Base-by-base conservation (phyloP, 64 coral and sea anemone species). In the Pocillopora verrucosa region DNA sequence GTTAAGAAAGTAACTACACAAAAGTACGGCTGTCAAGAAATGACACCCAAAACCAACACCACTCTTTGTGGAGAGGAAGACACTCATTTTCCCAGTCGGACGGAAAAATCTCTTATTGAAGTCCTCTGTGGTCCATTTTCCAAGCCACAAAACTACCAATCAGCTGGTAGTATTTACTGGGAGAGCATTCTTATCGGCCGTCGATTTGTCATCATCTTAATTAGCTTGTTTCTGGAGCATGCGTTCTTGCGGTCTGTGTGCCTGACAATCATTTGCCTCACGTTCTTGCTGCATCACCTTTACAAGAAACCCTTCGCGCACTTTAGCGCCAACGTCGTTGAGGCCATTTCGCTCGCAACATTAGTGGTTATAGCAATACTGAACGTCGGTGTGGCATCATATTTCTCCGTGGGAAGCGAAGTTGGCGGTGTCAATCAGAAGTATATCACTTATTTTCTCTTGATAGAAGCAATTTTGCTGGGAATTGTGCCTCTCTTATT, bases 101-200 rank as follows among this genome's bases (percentile, higher is more conserved):
- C 7, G 7, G 41, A 51, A 7, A 51, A 51, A 51, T 75, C 25
- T 20, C 51, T 90, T 72, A 63, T 90, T 12, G 67, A 73, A 37
- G 69, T 82, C 11, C 67, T 90, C 17, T 73, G 61, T 13, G 79
- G 78, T 13, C 89, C 89, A 90, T 90, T 90, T 22, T 72, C 41
- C 70, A 60, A 90, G 41, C 41, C 77, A 3, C 17, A 60, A 58
- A 36, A 73, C 1, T 12, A 81, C 35, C 13, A 41, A 16, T 38
- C 60, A 36, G 22, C 17, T 72, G 76, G 88, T 20, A 90, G 59
- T 16, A 15, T 90, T n/a, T 75, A 83, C 65, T 90, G 89, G 89
- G 89, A 90, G 36, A 82, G 89, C 51, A 60, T 90, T 74, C 77
- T 90, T 12, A 83, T 83, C 24, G 88, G 88, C 34, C 78, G 88